These are phyloP conservation scores for Dicentrarchus labrax DNA, from an alignment of 2,113 vertebrate species.

Conservation along the genomic window DNA sequence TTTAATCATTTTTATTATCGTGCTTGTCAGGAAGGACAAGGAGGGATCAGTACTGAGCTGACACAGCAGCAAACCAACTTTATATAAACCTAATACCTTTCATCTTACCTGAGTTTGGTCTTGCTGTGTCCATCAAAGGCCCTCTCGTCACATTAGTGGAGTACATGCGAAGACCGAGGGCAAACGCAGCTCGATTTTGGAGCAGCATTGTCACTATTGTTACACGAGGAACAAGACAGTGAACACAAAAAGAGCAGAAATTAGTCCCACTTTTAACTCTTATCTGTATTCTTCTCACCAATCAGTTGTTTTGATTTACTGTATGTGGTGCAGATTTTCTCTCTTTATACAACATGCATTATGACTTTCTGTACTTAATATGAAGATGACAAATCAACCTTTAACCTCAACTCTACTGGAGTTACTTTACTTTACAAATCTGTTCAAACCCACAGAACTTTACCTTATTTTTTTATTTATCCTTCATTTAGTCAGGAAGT, in stretches of 20 bases:
- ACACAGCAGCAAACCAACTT: neutral
- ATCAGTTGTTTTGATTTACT: neutral
- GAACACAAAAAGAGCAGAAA: neutral
- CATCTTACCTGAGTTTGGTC: slow-evolving; percentile 73
- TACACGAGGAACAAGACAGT: neutral
- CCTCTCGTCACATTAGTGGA: slow-evolving; percentile 58
- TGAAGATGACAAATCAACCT: neutral
- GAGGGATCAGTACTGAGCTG: neutral
- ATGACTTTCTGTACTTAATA: neutral
- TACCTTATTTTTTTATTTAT: too few relatives aligned
- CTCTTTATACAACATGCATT: neutral
- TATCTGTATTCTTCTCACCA: neutral
- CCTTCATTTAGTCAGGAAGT: too few relatives aligned
- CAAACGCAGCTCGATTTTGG: slow-evolving; percentile 51
- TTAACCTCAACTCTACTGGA: neutral
- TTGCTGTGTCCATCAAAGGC: slow-evolving; percentile 38
- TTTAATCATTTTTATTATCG: neutral
- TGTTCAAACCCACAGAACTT: neutral
- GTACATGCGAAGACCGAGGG: slow-evolving; percentile 69
- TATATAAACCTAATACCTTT: neutral
- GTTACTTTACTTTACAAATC: neutral
- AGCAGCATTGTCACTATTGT: slow-evolving; percentile 72
- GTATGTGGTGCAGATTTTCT: neutral
- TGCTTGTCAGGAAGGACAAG: neutral
- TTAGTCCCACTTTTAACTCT: neutral